Evolutionary conservation across 2,113 vertebrate genomes (phyloP).

Genomic region (Anguilla japonica): DNA sequence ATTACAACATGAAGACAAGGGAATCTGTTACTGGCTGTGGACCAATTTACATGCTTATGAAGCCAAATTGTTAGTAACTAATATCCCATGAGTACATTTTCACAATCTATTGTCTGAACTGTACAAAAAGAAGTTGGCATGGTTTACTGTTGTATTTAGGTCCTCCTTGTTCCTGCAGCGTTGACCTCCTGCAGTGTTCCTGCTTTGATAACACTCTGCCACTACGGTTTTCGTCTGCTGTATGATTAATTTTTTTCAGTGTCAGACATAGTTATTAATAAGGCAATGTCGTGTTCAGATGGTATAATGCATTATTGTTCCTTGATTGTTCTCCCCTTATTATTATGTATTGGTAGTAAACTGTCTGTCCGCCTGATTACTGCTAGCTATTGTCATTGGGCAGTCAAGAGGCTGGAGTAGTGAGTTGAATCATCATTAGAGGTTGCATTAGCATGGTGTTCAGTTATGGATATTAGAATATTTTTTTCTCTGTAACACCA

Average conservation of each 20-base stretch:
- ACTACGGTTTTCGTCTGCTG: neutral
- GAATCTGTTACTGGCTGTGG: neutral
- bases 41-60: neutral
- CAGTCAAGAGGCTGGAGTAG: conserved; percentile 4
- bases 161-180: neutral
- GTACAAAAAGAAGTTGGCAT: neutral
- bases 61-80: neutral
- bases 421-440: conserved; percentile 4
- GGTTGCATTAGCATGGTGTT: neutral
- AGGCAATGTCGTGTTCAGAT: conserved; percentile 10
- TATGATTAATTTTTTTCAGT: neutral
- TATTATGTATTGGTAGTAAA: conserved; percentile 14
- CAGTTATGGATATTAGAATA: neutral
- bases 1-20: no score
- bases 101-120: neutral
- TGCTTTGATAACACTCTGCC: neutral
- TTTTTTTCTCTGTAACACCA: neutral
- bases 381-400: neutral
- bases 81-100: neutral
- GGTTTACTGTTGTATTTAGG: neutral
- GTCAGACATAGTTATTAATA: neutral
- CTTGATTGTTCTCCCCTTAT: neutral
- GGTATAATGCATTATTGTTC: conserved; percentile 11
- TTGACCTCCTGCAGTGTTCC: neutral
- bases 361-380: conserved; percentile 8